These are phyloP conservation scores for Xylota segnis DNA, from an alignment of 2,888 invertebrate genomes.

Conservation along the genomic window DNA sequence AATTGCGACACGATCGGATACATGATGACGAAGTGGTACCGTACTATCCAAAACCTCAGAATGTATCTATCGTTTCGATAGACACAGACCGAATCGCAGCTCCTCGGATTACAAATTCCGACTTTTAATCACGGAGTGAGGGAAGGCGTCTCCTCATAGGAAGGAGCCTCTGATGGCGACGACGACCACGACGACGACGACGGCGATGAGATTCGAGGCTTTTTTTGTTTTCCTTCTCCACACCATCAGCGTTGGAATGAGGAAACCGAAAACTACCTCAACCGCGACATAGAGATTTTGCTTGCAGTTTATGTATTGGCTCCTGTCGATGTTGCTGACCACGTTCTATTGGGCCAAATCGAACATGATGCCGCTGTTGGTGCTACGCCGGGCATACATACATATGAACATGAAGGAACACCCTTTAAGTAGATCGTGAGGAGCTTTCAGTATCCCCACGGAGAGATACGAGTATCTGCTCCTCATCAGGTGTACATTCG, in stretches of 20 bases:
- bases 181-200: constrained; percentile 1
- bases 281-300: constrained; percentile 71
- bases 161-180: too few species aligned
- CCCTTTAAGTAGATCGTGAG: constrained; percentile 77
- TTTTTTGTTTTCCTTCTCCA: constrained; percentile 1
- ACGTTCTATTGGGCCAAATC: constrained; percentile 74
- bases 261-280: constrained; percentile 73
- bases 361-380: constrained; percentile 48
- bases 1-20: constrained; percentile 74
- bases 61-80: constrained; percentile 61
- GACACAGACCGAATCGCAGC: constrained; percentile 57
- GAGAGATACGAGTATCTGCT: constrained; percentile 36
- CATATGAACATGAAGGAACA: constrained; percentile 62
- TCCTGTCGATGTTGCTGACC: constrained; percentile 73
- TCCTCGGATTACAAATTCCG: constrained; percentile 70
- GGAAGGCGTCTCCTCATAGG: constrained; percentile 25
- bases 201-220: constrained; percentile 38
- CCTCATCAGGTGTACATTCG: constrained; percentile 68
- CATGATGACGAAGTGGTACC: constrained; percentile 65
- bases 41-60: constrained; percentile 61
- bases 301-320: constrained; percentile 67
- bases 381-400: constrained; percentile 10
- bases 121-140: constrained; percentile 53
- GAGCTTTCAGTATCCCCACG: constrained; percentile 53
- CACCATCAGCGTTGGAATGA: constrained; percentile 66